phyloP scores from a whole-genome alignment of 2,888 invertebrate species.

The Andrena minutula region DNA sequence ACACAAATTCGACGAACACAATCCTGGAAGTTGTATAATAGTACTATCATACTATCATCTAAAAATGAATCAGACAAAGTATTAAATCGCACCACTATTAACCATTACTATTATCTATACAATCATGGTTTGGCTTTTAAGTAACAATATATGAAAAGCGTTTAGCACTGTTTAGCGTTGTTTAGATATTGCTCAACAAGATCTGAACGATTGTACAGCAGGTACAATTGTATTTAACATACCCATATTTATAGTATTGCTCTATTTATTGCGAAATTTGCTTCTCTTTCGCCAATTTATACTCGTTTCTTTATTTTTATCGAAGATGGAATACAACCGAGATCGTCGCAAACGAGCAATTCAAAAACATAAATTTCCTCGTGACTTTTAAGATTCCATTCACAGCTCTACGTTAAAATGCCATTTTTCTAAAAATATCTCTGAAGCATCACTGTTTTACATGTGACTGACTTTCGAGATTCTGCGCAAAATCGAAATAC shows the following conservation, averaged over 20 bases:
- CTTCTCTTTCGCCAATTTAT: background rate
- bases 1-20: too few relatives aligned
- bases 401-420: background rate
- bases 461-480: background rate
- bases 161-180: background rate
- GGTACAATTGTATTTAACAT: background rate
- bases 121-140: too few relatives aligned
- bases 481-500: too few relatives aligned
- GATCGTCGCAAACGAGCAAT: too few relatives aligned
- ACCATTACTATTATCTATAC: too few relatives aligned
- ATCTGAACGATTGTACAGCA: background rate
- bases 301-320: background rate
- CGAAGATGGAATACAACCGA: background rate
- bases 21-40: too few relatives aligned
- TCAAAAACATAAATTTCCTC: background rate
- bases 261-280: constrained; percentile 1
- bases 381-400: background rate
- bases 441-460: background rate
- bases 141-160: background rate
- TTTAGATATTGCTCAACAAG: background rate
- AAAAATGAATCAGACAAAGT: too few relatives aligned
- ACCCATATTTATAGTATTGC: background rate
- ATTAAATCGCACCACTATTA: too few relatives aligned
- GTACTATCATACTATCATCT: too few relatives aligned
- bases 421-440: background rate